Evolutionary conservation across 2,797 vertebrate species (phyloP).

Genomic region (Pseudocheirus occidentalis): DNA sequence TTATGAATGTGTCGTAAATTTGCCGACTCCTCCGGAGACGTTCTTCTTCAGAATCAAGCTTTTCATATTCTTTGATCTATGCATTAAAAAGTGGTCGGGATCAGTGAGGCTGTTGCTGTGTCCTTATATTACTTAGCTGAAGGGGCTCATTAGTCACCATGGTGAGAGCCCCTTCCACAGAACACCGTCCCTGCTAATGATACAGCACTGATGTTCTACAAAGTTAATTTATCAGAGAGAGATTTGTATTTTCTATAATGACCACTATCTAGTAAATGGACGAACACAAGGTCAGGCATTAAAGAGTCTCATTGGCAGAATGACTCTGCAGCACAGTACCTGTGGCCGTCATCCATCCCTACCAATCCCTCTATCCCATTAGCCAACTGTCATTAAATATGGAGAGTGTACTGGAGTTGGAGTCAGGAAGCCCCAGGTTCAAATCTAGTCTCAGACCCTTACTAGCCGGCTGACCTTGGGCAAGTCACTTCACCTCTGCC

Average conservation of each 20-base stretch:
- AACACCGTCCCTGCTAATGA: background rate
- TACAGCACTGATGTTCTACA: background rate
- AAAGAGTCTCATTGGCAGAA: slow-evolving; percentile 25
- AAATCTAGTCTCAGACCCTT: background rate
- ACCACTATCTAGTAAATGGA: background rate
- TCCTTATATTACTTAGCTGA: background rate
- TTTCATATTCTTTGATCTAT: slow-evolving; percentile 98
- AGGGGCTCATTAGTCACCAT: accelerated
- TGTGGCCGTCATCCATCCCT: background rate
- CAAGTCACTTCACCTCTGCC: background rate
- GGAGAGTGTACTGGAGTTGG: background rate
- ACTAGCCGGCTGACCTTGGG: background rate
- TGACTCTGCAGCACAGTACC: background rate
- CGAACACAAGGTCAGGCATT: slow-evolving; percentile 33
- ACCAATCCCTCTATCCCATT: slow-evolving; percentile 18
- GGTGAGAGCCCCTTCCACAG: background rate
- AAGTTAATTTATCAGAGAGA: background rate
- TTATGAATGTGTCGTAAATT: slow-evolving; percentile 96
- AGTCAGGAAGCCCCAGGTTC: background rate
- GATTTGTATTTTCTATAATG: background rate
- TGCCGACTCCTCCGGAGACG: slow-evolving; percentile 91
- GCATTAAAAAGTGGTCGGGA: slow-evolving; percentile 22
- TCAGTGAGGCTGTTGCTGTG: accelerated
- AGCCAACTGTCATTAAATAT: background rate
- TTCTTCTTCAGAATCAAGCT: slow-evolving; percentile 95